Evolutionary conservation across 2,797 vertebrate species (phyloP).

Genomic region (Sebastes elongatus): DNA sequence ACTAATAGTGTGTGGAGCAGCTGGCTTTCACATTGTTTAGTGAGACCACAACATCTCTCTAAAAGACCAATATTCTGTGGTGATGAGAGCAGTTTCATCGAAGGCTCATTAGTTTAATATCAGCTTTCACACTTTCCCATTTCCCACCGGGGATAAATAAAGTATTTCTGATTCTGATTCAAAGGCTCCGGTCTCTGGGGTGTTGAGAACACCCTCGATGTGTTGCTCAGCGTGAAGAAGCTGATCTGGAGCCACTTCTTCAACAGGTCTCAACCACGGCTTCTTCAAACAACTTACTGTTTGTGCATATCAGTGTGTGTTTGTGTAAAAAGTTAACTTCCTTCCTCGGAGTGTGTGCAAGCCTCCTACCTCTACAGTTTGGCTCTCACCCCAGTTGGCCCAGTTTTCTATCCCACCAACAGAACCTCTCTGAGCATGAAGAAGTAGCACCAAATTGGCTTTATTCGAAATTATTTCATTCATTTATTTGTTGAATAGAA

Average conservation of each 20-base stretch:
- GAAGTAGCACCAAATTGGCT: conserved; percentile 38
- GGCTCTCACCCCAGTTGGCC: conserved; percentile 5
- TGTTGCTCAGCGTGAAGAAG: not conserved
- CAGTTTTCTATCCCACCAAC: conserved; percentile 15
- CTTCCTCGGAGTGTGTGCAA: conserved; percentile 5
- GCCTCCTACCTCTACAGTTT: not conserved
- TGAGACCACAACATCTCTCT: too few relatives aligned
- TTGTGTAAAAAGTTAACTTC: not conserved
- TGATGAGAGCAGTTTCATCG: too few relatives aligned
- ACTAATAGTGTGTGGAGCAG: too few relatives aligned
- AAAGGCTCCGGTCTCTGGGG: not conserved
- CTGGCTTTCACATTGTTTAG: too few relatives aligned
- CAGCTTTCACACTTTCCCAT: too few relatives aligned
- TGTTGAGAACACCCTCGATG: not conserved
- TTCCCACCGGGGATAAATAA: too few relatives aligned
- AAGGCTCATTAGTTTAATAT: too few relatives aligned
- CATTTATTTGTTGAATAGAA: conserved; percentile 26
- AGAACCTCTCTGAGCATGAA: conserved; percentile 31
- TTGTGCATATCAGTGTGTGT: not conserved
- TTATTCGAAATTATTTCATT: conserved; percentile 15
- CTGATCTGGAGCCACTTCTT: too few relatives aligned
- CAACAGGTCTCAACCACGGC: too few relatives aligned
- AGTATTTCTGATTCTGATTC: too few relatives aligned
- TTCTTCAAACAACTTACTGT: not conserved
- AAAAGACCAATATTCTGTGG: too few relatives aligned